Evolutionary conservation across 2,113 vertebrate species (phyloP).

Genomic region (Promerops cafer): DNA sequence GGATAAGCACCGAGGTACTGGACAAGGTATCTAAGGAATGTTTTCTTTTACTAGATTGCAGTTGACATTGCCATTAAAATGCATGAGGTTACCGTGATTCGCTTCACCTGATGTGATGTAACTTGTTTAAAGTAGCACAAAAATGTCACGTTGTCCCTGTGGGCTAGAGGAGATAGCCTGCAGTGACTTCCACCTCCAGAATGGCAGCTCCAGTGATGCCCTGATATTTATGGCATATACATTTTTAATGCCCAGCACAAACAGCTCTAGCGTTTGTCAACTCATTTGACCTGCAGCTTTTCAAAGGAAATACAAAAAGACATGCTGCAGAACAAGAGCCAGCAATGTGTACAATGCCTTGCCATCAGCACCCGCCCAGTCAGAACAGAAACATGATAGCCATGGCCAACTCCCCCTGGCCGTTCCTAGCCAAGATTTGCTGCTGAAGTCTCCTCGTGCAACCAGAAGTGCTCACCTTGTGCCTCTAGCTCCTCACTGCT

Average conservation of each 20-base stretch:
- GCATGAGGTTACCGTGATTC: neutral
- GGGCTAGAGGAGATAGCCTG: neutral
- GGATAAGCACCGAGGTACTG: neutral
- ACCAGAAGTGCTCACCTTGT: neutral
- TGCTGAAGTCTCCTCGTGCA: neutral
- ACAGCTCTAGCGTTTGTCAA: neutral
- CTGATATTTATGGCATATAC: neutral
- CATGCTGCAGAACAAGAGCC: neutral
- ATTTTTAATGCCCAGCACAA: slow-evolving; percentile 22
- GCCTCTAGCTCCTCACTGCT: neutral
- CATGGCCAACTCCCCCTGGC: neutral
- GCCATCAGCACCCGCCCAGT: neutral
- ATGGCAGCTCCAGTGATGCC: neutral
- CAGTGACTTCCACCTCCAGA: neutral
- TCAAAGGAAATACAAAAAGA: neutral
- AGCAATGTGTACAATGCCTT: neutral
- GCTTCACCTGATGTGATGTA: neutral
- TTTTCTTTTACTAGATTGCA: neutral
- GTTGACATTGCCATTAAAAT: slow-evolving; percentile 33
- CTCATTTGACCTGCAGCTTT: neutral
- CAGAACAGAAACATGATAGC: neutral
- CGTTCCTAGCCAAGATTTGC: neutral
- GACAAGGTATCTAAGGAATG: neutral
- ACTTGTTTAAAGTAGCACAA: slow-evolving; percentile 3
- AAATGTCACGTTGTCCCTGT: neutral